Evolutionary conservation across 2,797 vertebrate species (phyloP).

Genomic region (Silurus lanzhouensis): DNA sequence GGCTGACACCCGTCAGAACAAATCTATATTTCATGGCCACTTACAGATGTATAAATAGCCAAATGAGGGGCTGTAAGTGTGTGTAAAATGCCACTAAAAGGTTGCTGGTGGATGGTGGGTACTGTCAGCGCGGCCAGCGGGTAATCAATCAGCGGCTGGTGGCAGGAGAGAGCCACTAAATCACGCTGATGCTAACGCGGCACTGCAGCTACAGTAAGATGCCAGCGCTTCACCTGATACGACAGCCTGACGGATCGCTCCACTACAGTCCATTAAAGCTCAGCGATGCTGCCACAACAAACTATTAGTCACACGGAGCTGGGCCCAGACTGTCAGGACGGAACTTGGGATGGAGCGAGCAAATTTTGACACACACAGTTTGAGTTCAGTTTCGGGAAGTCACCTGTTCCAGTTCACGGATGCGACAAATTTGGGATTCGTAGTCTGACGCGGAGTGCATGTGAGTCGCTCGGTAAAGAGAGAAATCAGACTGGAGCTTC

Average conservation of each 20-base stretch:
- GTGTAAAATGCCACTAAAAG: slow-evolving; percentile 82
- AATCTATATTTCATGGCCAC: slow-evolving; percentile 84
- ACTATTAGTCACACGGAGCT: slow-evolving; percentile 77
- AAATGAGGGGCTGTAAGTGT: slow-evolving; percentile 79
- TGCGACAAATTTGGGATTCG: slow-evolving; percentile 54
- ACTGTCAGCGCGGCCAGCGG: slow-evolving; percentile 66
- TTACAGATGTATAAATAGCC: slow-evolving; percentile 85
- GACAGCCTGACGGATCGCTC: slow-evolving; percentile 78
- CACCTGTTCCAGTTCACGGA: slow-evolving; percentile 72
- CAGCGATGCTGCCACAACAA: slow-evolving; percentile 77
- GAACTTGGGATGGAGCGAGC: neutral
- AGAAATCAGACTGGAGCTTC: slow-evolving; percentile 69
- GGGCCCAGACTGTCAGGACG: slow-evolving; percentile 50
- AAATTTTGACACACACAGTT: neutral
- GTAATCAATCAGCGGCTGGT: slow-evolving; percentile 76
- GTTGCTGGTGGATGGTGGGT: slow-evolving; percentile 77
- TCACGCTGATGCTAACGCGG: slow-evolving; percentile 68
- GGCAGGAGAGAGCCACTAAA: slow-evolving; percentile 72
- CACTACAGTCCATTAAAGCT: slow-evolving; percentile 80
- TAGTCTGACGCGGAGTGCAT: slow-evolving; percentile 64
- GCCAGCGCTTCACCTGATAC: slow-evolving; percentile 73
- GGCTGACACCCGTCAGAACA: slow-evolving; percentile 79
- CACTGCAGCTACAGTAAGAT: slow-evolving; percentile 65
- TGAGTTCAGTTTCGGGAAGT: neutral
- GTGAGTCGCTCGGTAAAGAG: slow-evolving; percentile 70